Base-by-base conservation (phyloP, 2,797 vertebrate species). In the Danio jaintianensis region DNA sequence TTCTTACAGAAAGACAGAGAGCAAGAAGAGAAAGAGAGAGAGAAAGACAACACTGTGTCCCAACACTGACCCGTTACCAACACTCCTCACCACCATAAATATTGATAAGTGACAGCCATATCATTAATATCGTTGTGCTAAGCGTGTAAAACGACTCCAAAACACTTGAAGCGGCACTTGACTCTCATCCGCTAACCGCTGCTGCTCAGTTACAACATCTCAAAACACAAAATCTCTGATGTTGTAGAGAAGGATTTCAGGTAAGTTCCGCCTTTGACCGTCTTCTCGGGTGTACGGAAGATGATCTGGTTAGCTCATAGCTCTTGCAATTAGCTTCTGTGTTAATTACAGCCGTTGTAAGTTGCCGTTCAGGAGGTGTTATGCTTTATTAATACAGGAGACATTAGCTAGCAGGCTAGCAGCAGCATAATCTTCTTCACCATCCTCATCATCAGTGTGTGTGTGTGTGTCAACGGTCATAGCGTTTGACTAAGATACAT, bases 191-290 rank as follows among this genome's bases (percentile, higher is more conserved):
- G 91, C 92, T 93, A 92, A 93, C 92, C 93, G 92, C 90, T 91
- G 82, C 90, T 83, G 87, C 90, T 93, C 92, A 92, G 73, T 93
- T 91, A 93, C 93, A 92, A 90, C 80, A 88, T 92, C 86, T 85
- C 91, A 94, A 93, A 94, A 79, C 78, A 63, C 78, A 91, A 93
- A 89, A 93, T 91, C 93, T 93, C 94, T 92, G 95, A 98, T 98
- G 97, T 95, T 97, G 96, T 98, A 96, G 93, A 92, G 91, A 93
- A 84, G 87, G 90, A 89, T 89, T 87, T 71, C 92, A 96, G 96
- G 96, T 97, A 95, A 96, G 96, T 82, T 79, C 85, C 85, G 89
- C 84, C 86, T 89, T 82, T 85, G 78, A 64, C 72, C 84, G 66
- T 82, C 68, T 68, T 52, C 42, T 58, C 55, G 43, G 42, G 20